Percentiles rank a stretch among this genome's conserved stretches.
Evolutionary conservation across 2,888 invertebrate genomes (phyloP).

Genomic region (Acholoe squamosa): DNA sequence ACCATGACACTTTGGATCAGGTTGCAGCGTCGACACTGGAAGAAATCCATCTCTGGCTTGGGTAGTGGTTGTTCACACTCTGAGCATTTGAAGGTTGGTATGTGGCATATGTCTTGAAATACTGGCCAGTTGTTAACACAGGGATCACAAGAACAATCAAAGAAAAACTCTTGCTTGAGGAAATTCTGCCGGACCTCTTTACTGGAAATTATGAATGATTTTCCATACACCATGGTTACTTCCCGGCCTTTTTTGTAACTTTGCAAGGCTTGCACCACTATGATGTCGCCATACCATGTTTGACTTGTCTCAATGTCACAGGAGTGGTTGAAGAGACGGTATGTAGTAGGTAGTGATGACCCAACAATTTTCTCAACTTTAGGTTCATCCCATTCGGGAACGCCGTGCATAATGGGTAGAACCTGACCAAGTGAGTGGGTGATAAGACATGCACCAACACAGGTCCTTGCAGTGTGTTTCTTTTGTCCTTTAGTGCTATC

Average conservation of each 20-base stretch:
- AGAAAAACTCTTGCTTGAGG: slow-evolving; percentile 87
- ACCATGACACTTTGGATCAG: slow-evolving; percentile 54
- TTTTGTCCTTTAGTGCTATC: background rate
- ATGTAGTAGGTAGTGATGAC: slow-evolving; percentile 86
- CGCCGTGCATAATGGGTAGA: too few relatives aligned
- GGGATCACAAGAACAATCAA: slow-evolving; percentile 89
- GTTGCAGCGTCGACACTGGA: background rate
- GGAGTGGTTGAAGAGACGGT: slow-evolving; percentile 96
- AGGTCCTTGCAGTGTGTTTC: background rate
- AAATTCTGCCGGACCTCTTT: too few relatives aligned
- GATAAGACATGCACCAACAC: slow-evolving; percentile 88
- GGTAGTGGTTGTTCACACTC: slow-evolving; percentile 75
- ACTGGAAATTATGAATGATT: background rate
- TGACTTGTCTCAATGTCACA: slow-evolving; percentile 92
- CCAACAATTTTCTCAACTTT: slow-evolving; percentile 75
- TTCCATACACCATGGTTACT: slow-evolving; percentile 73
- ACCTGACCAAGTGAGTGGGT: slow-evolving; percentile 85
- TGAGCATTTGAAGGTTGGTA: slow-evolving; percentile 77
- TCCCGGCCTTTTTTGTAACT: slow-evolving; percentile 88
- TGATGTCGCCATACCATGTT: slow-evolving; percentile 89
- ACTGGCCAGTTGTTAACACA: slow-evolving; percentile 85
- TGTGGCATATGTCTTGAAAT: slow-evolving; percentile 75
- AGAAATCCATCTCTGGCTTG: slow-evolving; percentile 66
- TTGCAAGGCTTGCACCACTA: slow-evolving; percentile 88
- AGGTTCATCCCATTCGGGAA: slow-evolving; percentile 87